phyloP scores from a whole-genome alignment of 2,797 vertebrate genomes.

The Myiotriccus ornatus region DNA sequence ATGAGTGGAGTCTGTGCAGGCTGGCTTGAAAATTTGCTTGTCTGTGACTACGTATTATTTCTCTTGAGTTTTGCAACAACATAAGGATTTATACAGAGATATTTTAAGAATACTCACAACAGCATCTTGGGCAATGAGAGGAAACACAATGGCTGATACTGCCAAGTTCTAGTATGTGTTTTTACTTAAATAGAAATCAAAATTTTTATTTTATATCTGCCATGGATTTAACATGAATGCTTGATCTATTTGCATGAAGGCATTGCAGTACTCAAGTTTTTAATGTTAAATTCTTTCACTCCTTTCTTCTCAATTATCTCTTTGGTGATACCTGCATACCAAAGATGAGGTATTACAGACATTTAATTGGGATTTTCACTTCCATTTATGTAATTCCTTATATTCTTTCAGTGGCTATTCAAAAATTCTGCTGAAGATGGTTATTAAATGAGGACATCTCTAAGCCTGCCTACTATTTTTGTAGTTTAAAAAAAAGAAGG shows the following conservation, averaged over 20 bases:
- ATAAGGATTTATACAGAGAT: neutral
- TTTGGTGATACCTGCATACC: neutral
- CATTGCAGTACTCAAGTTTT: neutral
- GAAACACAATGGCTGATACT: neutral
- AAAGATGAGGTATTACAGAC: neutral
- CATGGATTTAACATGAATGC: neutral
- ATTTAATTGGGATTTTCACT: neutral
- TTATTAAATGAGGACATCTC: neutral
- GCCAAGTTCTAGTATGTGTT: neutral
- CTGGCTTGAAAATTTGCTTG: neutral
- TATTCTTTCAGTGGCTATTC: neutral
- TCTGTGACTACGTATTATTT: neutral
- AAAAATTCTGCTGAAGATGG: neutral
- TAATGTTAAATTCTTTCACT: neutral
- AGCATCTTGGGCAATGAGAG: neutral
- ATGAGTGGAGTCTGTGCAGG: neutral
- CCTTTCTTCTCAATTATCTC: neutral
- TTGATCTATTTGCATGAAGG: neutral
- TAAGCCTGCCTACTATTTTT: neutral
- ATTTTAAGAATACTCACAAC: neutral
- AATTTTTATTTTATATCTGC: neutral
- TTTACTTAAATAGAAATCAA: neutral
- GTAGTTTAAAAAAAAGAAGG: neutral
- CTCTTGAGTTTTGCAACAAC: neutral
- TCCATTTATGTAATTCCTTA: neutral